These are phyloP conservation scores for Notiomystis cincta DNA, from an alignment of 2,113 vertebrate genomes.

Conservation along the genomic window DNA sequence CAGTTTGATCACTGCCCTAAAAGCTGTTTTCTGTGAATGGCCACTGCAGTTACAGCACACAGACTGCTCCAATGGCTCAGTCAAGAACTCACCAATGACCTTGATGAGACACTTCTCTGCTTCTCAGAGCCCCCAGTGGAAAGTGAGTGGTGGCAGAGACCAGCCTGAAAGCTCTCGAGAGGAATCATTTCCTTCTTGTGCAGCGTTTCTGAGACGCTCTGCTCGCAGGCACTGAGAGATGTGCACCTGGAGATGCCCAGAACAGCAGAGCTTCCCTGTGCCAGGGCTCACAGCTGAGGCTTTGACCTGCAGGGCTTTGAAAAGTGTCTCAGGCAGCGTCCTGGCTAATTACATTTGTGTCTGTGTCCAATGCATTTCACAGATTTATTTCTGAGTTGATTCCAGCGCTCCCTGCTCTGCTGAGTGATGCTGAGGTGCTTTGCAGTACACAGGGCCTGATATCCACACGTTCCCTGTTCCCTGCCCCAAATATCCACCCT, in stretches of 20 bases:
- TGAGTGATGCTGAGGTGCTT: background rate
- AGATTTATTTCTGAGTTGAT: background rate
- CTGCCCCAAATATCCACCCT: background rate
- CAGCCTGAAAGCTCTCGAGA: background rate
- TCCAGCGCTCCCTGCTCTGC: background rate
- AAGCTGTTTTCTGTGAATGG: background rate
- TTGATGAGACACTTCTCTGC: background rate
- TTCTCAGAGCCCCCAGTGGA: background rate
- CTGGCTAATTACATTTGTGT: background rate
- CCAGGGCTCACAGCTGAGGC: slow-evolving; percentile 1
- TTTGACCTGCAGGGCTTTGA: background rate
- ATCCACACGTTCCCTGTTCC: background rate
- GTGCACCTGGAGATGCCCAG: background rate
- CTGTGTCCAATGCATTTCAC: background rate
- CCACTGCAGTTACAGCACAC: background rate
- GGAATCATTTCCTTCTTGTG: background rate
- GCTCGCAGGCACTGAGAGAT: background rate
- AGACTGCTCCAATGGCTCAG: background rate
- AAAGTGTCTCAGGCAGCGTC: background rate
- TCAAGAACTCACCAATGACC: background rate
- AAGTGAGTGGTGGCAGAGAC: background rate
- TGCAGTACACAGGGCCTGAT: background rate
- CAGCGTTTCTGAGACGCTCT: background rate
- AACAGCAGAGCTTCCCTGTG: background rate
- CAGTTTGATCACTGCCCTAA: background rate